These are phyloP conservation scores for Apteryx owenii DNA, from an alignment of 2,113 vertebrate genomes.

Conservation along the genomic window DNA sequence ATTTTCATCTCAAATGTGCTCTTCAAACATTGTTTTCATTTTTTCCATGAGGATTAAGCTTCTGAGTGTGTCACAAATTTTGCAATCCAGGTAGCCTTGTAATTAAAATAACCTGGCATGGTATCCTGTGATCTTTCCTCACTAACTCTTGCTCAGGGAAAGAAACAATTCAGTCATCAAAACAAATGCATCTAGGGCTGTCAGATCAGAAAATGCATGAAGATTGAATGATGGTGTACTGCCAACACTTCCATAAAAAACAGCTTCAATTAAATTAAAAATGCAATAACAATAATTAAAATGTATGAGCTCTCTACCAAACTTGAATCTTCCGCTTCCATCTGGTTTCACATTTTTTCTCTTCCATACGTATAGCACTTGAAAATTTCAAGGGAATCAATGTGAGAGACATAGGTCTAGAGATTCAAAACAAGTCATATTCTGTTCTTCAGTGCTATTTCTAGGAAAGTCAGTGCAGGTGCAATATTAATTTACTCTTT, in stretches of 20 bases:
- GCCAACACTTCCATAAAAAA: not conserved
- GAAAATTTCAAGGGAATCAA: not conserved
- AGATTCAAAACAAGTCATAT: not conserved
- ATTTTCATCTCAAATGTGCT: not conserved
- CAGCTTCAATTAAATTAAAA: constrained; percentile 4
- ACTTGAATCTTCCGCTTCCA: not conserved
- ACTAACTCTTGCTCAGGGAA: not conserved
- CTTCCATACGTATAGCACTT: not conserved
- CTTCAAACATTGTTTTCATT: accelerated
- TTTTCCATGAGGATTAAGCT: not conserved
- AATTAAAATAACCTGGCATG: not conserved
- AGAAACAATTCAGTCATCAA: constrained; percentile 25
- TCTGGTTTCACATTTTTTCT: not conserved
- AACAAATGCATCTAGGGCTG: not conserved
- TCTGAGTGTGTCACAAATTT: not conserved
- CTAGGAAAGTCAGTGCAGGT: not conserved
- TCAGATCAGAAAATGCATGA: not conserved
- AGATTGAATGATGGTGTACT: not conserved
- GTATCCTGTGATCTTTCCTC: not conserved
- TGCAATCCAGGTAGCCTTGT: not conserved
- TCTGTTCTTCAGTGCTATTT: not conserved
- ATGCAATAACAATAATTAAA: constrained; percentile 2
- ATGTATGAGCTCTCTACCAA: not conserved
- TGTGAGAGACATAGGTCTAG: not conserved
- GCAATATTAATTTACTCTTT: not conserved